A percentile compares a stretch with the other conserved stretches of the same genome.
phyloP scores from a whole-genome alignment of 2,888 invertebrate genomes.

The Scaptodrosophila latifasciaeformis region DNA sequence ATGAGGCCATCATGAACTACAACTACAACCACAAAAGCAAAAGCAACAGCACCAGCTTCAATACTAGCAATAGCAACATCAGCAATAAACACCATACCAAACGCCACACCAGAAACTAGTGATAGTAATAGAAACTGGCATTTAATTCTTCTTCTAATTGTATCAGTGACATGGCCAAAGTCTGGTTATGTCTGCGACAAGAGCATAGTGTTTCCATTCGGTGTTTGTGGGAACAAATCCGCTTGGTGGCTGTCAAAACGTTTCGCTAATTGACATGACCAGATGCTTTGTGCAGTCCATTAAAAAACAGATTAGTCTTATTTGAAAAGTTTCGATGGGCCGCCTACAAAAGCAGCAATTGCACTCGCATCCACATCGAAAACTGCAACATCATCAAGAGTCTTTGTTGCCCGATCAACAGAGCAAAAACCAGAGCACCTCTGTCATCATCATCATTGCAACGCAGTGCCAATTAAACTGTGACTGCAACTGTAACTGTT shows the following conservation, averaged over 20 bases:
- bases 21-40: background rate
- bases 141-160: background rate
- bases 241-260: too few relatives aligned
- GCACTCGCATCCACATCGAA: conserved; percentile 7
- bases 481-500: conserved; percentile 17
- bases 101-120: too few relatives aligned
- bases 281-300: too few relatives aligned
- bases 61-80: background rate
- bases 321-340: too few relatives aligned
- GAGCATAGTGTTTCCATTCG: background rate
- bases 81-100: too few relatives aligned
- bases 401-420: too few relatives aligned
- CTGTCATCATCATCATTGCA: too few relatives aligned
- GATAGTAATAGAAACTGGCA: background rate
- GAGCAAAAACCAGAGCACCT: conserved; percentile 15
- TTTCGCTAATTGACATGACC: too few relatives aligned
- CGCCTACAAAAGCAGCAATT: conserved; percentile 8
- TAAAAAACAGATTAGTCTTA: background rate
- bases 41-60: background rate
- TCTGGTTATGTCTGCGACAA: conserved; percentile 6
- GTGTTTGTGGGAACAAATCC: too few relatives aligned
- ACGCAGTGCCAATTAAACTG: conserved; percentile 11
- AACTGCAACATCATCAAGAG: conserved; percentile 7
- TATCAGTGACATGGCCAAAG: too few relatives aligned
- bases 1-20: conserved; percentile 66